These are phyloP conservation scores for Paradoxurus hermaphroditus DNA, from an alignment of 2,113 vertebrate genomes.

Conservation along the genomic window DNA sequence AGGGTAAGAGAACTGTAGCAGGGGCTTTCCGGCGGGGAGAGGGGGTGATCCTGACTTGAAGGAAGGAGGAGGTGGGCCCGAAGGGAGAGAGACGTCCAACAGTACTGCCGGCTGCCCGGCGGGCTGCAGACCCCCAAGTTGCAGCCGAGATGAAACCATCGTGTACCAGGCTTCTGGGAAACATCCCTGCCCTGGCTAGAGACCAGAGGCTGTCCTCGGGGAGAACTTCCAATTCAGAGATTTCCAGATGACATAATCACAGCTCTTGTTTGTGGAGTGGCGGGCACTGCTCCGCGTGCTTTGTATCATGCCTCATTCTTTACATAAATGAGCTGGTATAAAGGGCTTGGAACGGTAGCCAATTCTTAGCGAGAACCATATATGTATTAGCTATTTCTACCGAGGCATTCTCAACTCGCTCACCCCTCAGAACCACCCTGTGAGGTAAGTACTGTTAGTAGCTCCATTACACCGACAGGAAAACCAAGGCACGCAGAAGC, in stretches of 20 bases:
- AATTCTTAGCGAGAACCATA: not conserved
- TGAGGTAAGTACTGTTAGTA: not conserved
- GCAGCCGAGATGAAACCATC: fast-evolving
- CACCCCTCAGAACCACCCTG: not conserved
- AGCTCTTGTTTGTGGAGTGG: not conserved
- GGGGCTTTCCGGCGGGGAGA: not conserved
- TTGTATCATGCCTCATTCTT: not conserved
- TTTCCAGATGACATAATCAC: not conserved
- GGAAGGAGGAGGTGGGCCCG: not conserved
- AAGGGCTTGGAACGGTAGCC: not conserved
- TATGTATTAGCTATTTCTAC: not conserved
- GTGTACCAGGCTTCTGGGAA: not conserved
- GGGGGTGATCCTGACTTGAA: not conserved
- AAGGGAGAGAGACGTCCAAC: not conserved
- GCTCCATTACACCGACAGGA: not conserved
- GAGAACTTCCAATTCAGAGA: not conserved
- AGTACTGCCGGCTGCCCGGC: not conserved
- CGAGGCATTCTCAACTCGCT: not conserved
- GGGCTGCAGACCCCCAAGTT: not conserved
- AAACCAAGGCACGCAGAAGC: not conserved
- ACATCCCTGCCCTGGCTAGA: not conserved
- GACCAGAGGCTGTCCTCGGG: not conserved
- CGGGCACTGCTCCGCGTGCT: not conserved
- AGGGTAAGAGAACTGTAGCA: not conserved
- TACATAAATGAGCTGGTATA: not conserved